Percentiles rank a stretch among this genome's conserved stretches.
Evolutionary conservation across 2,113 vertebrate species (phyloP).

Genomic region (Ceratotherium simum): DNA sequence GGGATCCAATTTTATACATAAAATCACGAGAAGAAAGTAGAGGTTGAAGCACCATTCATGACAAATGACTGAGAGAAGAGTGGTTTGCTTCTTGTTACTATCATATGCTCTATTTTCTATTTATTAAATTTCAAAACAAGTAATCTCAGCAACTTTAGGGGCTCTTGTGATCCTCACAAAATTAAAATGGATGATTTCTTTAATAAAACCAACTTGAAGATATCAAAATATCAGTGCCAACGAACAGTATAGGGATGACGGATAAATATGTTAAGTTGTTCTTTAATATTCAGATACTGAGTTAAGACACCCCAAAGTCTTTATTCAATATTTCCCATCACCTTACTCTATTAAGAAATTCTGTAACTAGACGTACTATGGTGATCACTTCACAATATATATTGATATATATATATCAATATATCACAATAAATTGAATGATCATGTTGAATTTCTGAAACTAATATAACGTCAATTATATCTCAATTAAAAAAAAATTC

Average conservation of each 20-base stretch:
- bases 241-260: not conserved
- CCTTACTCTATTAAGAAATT: slow-evolving; percentile 26
- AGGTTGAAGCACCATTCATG: not conserved
- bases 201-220: not conserved
- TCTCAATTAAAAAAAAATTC: not conserved
- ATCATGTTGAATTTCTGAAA: not conserved
- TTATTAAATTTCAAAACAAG: slow-evolving; percentile 28
- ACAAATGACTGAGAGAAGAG: not conserved
- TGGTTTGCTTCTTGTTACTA: not conserved
- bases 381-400: not conserved
- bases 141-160: not conserved
- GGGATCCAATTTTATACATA: not conserved
- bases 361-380: not conserved
- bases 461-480: not conserved
- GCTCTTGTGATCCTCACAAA: not conserved
- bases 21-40: not conserved
- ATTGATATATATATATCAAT: too few species aligned
- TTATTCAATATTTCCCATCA: not conserved
- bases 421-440: not conserved
- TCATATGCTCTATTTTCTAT: not conserved
- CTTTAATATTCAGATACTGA: slow-evolving; percentile 7
- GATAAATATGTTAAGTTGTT: not conserved
- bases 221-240: slow-evolving; percentile 1
- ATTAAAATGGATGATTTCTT: not conserved
- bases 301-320: not conserved